These are phyloP conservation scores for Macroglossus sobrinus DNA, from an alignment of 2,113 vertebrate genomes.

Conservation along the genomic window DNA sequence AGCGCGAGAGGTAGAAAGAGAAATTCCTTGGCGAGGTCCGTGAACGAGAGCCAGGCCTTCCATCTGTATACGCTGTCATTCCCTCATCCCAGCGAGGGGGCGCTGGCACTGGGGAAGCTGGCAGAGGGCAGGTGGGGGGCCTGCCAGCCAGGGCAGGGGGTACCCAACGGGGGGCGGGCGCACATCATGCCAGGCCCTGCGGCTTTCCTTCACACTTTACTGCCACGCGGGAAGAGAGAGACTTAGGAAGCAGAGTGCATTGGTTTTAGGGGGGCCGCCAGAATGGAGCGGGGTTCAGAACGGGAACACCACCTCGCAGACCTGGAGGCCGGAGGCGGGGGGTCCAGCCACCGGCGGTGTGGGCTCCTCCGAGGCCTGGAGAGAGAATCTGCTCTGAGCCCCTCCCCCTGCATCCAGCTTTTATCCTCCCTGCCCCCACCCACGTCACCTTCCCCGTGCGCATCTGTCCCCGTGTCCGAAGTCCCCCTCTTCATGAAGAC, in stretches of 20 bases:
- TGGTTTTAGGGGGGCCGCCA: background rate
- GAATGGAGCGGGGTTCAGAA: background rate
- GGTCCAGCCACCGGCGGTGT: accelerated
- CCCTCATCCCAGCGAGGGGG: background rate
- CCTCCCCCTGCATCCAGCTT: no score
- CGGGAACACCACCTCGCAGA: accelerated
- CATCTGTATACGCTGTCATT: background rate
- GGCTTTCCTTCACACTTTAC: no score
- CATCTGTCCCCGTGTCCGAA: no score
- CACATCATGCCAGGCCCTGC: accelerated
- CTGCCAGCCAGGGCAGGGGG: no score
- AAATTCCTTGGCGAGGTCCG: background rate
- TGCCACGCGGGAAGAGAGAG: accelerated
- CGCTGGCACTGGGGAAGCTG: accelerated
- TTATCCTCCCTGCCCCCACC: no score
- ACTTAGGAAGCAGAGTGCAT: background rate
- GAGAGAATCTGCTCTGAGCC: no score
- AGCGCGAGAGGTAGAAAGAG: background rate
- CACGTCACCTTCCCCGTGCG: accelerated
- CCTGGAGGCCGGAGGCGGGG: background rate
- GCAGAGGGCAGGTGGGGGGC: no score
- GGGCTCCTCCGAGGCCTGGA: background rate
- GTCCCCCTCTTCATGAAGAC: background rate
- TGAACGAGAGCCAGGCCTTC: background rate
- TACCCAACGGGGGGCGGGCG: accelerated